A percentile compares a stretch with the other conserved stretches of the same genome.
phyloP scores from a whole-genome alignment of 2,888 invertebrate genomes.

The Acanthacorydalis orientalis region DNA sequence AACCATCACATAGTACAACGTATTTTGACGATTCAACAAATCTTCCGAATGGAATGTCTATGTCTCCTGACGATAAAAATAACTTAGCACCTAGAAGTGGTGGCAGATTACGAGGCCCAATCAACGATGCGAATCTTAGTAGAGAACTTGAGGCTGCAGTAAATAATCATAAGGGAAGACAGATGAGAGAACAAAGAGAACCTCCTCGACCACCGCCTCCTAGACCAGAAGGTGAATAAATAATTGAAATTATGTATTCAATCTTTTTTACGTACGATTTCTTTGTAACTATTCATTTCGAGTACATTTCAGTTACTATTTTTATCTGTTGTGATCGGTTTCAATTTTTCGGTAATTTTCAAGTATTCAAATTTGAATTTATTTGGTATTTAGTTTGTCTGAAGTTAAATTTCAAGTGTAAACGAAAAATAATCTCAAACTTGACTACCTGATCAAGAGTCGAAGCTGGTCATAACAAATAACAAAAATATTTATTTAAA shows the following conservation, averaged over 20 bases:
- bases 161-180: slow-evolving; percentile 14
- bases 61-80: slow-evolving; percentile 40
- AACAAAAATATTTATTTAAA: no score
- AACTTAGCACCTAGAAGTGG: slow-evolving; percentile 46
- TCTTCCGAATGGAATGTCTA: slow-evolving; percentile 12
- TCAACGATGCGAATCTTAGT: slow-evolving; percentile 42
- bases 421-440: no score
- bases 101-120: slow-evolving; percentile 47
- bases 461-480: no score
- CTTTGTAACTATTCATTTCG: no score
- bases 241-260: slow-evolving; percentile 2
- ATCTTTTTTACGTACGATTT: no score
- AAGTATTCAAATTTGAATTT: no score
- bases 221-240: slow-evolving; percentile 52
- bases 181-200: slow-evolving; percentile 21
- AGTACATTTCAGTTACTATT: no score
- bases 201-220: slow-evolving; percentile 79
- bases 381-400: no score
- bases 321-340: no score
- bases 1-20: background rate
- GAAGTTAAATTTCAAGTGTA: no score
- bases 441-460: no score
- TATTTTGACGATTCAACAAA: background rate
- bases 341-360: no score
- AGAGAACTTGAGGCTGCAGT: slow-evolving; percentile 39